phyloP scores from a whole-genome alignment of 2,888 invertebrate genomes.

The Nomada flava region DNA sequence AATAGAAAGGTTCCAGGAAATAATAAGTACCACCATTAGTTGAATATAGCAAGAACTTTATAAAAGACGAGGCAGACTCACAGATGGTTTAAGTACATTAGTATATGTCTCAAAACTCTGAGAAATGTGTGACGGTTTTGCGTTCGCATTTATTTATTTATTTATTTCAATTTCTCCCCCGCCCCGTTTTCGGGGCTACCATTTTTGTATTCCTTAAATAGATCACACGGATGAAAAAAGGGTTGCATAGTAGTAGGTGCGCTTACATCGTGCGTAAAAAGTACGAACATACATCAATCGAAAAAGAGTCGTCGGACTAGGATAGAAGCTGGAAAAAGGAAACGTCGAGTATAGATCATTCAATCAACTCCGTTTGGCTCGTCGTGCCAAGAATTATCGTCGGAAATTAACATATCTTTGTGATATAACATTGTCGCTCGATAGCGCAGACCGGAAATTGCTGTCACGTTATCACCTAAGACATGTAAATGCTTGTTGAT shows the following conservation, averaged over 20 bases:
- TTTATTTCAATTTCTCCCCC: conserved; percentile 27
- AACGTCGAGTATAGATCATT: conserved; percentile 45
- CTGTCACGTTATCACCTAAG: conserved; percentile 12
- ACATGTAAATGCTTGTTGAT: conserved; percentile 10
- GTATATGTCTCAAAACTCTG: conserved; percentile 76
- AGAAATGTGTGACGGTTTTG: conserved; percentile 65
- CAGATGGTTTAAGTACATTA: conserved; percentile 81
- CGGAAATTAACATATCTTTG: background rate
- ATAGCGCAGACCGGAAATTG: background rate
- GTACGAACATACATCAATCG: conserved; percentile 70
- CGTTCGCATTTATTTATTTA: conserved; percentile 59
- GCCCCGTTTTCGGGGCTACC: background rate
- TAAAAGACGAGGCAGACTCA: conserved; percentile 83
- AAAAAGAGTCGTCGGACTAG: conserved; percentile 57
- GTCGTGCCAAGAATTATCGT: conserved; percentile 44
- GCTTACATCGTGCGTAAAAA: conserved; percentile 69
- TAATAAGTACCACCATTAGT: conserved; percentile 59
- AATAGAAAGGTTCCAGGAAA: conserved; percentile 36
- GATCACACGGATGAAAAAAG: conserved; percentile 70
- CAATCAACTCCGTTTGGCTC: conserved; percentile 42
- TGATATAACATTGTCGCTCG: background rate
- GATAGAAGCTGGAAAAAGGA: conserved; percentile 60
- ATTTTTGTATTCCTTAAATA: conserved; percentile 40
- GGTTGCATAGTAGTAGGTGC: conserved; percentile 62
- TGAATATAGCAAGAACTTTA: conserved; percentile 84